A percentile compares a stretch with the other conserved stretches of the same genome.
These are phyloP conservation scores for Linhomoeus sp. DNA, from an alignment of 2,888 invertebrate species.

Conservation along the genomic window DNA sequence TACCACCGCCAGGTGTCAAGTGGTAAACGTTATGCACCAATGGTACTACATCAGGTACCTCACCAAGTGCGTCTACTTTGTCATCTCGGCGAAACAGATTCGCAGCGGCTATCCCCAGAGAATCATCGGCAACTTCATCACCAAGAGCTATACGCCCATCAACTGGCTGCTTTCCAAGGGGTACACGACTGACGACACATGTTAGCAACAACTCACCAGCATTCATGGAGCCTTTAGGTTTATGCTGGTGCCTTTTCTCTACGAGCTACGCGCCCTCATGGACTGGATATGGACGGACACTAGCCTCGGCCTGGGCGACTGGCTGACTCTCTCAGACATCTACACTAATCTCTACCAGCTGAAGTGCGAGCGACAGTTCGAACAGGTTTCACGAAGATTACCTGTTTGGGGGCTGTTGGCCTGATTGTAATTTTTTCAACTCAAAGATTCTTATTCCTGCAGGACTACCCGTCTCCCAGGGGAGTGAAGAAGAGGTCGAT, in stretches of 20 bases:
- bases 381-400: too few relatives aligned
- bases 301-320: conserved; percentile 78
- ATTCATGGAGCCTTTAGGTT: conserved; percentile 53
- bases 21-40: too few relatives aligned
- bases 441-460: too few relatives aligned
- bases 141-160: conserved; percentile 74
- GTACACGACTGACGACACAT: too few relatives aligned
- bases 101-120: conserved; percentile 87
- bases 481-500: conserved; percentile 57
- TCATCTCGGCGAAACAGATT: conserved; percentile 87
- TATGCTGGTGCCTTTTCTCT: conserved; percentile 80
- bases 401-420: too few relatives aligned
- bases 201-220: too few relatives aligned
- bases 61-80: conserved; percentile 81
- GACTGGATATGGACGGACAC: conserved; percentile 99
- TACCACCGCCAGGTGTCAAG: too few relatives aligned
- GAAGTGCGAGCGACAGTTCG: conserved; percentile 38
- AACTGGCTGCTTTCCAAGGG: conserved; percentile 78
- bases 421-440: too few relatives aligned
- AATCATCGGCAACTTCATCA: conserved; percentile 86
- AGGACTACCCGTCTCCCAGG: conserved; percentile 70
- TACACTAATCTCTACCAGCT: conserved; percentile 78
- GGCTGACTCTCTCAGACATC: conserved; percentile 98
- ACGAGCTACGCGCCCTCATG: conserved; percentile 82
- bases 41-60: conserved; percentile 98